A percentile compares a stretch with the other conserved stretches of the same genome.
These are phyloP conservation scores for Lanistes nyassanus DNA, from an alignment of 1,140 invertebrate genomes.

Conservation along the genomic window DNA sequence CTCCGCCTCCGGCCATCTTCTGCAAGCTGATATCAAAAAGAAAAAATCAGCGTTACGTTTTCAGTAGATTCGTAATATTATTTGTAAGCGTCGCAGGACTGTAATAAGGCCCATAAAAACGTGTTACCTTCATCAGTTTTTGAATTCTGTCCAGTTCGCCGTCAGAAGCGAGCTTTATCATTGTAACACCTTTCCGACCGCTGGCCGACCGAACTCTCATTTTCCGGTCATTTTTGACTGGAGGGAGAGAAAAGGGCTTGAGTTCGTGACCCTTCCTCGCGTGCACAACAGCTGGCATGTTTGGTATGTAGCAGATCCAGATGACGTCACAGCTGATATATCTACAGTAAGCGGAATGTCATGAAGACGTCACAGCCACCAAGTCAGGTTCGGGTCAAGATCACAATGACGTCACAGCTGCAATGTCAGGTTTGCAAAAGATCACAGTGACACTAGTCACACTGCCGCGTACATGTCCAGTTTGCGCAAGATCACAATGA, in stretches of 20 bases:
- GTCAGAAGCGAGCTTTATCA: background rate
- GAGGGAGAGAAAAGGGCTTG: background rate
- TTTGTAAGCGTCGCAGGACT: background rate
- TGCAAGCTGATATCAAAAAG: conserved; percentile 36
- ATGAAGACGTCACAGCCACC: too few species aligned
- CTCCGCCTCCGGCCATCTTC: conserved; percentile 45
- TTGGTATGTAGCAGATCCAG: too few species aligned
- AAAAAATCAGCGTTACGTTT: background rate
- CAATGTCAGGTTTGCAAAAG: too few species aligned
- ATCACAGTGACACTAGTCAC: too few species aligned
- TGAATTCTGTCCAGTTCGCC: background rate
- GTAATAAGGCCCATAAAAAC: background rate
- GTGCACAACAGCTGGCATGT: conserved; percentile 11
- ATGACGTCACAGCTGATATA: background rate
- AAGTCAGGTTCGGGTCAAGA: too few species aligned
- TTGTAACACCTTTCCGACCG: background rate
- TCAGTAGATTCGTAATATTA: background rate
- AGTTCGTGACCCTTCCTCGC: conserved; percentile 8
- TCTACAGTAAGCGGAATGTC: background rate
- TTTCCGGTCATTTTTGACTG: background rate
- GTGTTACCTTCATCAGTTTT: conserved; percentile 16
- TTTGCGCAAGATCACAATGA: too few species aligned
- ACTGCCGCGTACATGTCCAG: too few species aligned
- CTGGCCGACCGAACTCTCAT: background rate
- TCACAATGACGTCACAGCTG: too few species aligned